Evolutionary conservation across 2,888 invertebrate genomes (phyloP).

Genomic region (Caenorhabditis auriculariae): DNA sequence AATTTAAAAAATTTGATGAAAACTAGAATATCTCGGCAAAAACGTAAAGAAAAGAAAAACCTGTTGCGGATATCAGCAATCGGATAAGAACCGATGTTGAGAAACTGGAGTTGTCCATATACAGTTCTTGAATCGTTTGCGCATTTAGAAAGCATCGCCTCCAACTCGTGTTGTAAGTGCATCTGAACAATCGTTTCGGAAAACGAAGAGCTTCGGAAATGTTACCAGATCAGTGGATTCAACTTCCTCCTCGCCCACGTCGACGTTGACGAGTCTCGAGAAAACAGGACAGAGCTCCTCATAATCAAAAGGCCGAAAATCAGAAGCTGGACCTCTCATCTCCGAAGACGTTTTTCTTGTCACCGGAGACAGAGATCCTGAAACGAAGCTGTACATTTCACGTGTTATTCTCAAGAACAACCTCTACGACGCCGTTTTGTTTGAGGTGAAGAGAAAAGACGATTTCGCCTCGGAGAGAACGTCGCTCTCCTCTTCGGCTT

Average conservation of each 20-base stretch:
- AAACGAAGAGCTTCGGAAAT: slow-evolving; percentile 11
- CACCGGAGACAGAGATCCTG: slow-evolving; percentile 11
- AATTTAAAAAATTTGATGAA: too few relatives aligned
- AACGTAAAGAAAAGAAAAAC: slow-evolving; percentile 1
- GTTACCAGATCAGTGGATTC: slow-evolving; percentile 6
- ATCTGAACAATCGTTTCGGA: slow-evolving; percentile 7
- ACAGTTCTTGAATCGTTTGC: slow-evolving; percentile 13
- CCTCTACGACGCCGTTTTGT: neutral
- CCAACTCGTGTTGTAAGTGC: slow-evolving; percentile 35
- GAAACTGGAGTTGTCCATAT: slow-evolving; percentile 25
- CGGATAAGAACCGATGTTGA: slow-evolving; percentile 36
- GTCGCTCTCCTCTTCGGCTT: too few relatives aligned
- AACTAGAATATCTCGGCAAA: too few relatives aligned
- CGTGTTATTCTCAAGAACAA: too few relatives aligned
- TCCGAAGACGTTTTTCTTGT: neutral
- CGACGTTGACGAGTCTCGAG: slow-evolving; percentile 8
- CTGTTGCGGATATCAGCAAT: slow-evolving; percentile 25
- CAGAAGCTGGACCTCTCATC: slow-evolving; percentile 22
- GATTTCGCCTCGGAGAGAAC: too few relatives aligned
- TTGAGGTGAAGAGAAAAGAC: too few relatives aligned
- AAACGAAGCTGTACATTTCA: too few relatives aligned
- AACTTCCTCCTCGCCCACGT: neutral
- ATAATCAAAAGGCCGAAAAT: slow-evolving; percentile 20
- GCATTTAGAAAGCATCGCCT: slow-evolving; percentile 25
- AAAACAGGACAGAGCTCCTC: slow-evolving; percentile 5